Conservation (phyloP, 2,888 invertebrate genomes). For the Agriopis aurantiaria region DNA sequence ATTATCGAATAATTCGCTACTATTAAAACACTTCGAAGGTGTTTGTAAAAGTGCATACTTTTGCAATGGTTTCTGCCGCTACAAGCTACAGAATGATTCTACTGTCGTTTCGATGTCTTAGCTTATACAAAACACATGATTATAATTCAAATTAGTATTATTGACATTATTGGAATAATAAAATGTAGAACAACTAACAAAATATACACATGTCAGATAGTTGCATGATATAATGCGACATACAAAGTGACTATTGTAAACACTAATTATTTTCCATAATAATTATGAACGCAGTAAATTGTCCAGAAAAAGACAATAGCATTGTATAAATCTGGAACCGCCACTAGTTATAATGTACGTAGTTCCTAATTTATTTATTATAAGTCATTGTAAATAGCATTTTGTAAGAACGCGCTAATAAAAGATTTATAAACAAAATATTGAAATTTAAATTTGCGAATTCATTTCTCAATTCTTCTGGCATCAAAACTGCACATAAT, state of each 20-base stretch:
- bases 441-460: background rate
- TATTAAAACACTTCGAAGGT: too few species aligned
- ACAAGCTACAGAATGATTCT: background rate
- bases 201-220: background rate
- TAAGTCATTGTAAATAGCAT: slow-evolving; percentile 7
- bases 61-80: too few species aligned
- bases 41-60: too few species aligned
- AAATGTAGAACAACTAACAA: background rate
- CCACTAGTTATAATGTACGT: too few species aligned
- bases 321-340: background rate
- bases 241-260: background rate
- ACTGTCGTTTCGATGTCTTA: background rate
- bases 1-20: too few species aligned
- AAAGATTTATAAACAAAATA: background rate
- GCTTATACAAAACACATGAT: background rate
- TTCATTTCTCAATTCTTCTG: background rate
- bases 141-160: background rate
- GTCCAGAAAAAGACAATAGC: background rate
- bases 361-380: background rate
- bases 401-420: slow-evolving; percentile 4
- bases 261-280: background rate
- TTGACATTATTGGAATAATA: background rate
- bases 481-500: background rate
- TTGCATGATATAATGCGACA: background rate
- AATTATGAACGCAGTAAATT: background rate